phyloP scores from a whole-genome alignment of 2,797 vertebrate species.

The Liasis olivaceus region DNA sequence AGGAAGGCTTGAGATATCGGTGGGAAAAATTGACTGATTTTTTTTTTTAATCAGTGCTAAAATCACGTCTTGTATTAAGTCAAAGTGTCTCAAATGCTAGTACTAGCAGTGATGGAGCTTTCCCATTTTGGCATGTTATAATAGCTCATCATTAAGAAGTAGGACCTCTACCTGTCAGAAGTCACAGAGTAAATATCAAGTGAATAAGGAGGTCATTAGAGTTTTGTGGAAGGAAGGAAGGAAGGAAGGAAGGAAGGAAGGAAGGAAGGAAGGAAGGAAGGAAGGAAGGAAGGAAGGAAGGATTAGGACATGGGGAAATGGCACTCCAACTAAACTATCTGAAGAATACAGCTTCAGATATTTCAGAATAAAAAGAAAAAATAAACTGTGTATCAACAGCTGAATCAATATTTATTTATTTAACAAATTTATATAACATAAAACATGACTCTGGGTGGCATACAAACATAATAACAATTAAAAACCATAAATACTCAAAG shows the following conservation, averaged over 20 bases:
- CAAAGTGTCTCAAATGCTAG: fast-evolving
- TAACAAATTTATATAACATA: not conserved
- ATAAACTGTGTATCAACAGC: not conserved
- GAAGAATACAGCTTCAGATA: not conserved
- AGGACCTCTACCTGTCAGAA: not conserved
- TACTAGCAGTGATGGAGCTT: not conserved
- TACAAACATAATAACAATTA: not conserved
- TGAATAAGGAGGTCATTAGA: not conserved
- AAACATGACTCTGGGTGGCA: not conserved
- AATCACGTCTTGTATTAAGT: not conserved
- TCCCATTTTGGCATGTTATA: not conserved
- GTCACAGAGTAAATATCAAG: not conserved
- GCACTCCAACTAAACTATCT: not conserved
- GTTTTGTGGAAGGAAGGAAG: not conserved
- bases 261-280: not conserved
- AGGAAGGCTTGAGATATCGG: not conserved
- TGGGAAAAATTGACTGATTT: not conserved
- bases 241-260: not conserved
- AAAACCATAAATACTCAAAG: not conserved
- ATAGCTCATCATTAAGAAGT: not conserved
- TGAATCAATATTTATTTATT: not conserved
- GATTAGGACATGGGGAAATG: not conserved
- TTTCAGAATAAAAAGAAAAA: not conserved
- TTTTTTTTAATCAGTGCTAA: conserved; percentile 13
- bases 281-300: not conserved